A percentile compares a stretch with the other conserved stretches of the same genome.
These are phyloP conservation scores for Muschampia plurimacula DNA, from an alignment of 2,888 invertebrate species.

Conservation along the genomic window DNA sequence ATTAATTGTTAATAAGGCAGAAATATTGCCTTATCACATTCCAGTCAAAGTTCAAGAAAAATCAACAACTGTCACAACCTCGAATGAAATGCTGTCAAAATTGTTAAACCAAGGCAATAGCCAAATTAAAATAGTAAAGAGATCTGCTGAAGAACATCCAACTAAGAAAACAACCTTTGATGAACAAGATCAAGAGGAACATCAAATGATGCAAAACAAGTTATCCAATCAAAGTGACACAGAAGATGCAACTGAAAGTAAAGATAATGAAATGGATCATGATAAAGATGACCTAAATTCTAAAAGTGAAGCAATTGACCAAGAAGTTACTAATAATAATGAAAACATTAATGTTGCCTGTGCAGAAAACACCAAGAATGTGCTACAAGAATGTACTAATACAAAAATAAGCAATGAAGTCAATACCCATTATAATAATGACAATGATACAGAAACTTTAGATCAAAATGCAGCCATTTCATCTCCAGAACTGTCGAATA, in stretches of 20 bases:
- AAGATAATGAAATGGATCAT: conserved; percentile 23
- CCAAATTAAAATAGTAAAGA: conserved; percentile 74
- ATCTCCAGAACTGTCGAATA: not conserved
- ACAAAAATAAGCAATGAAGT: conserved; percentile 4
- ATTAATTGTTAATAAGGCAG: conserved; percentile 39
- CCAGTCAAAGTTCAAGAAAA: conserved; percentile 38
- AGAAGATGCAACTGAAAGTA: conserved; percentile 25
- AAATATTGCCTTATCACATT: conserved; percentile 18
- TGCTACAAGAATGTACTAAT: not conserved
- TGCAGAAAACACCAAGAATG: conserved; percentile 7
- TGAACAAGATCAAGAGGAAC: conserved; percentile 32
- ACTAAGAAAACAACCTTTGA: conserved; percentile 41
- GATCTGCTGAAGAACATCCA: conserved; percentile 47
- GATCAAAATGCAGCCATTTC: not conserved
- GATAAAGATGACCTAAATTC: not conserved
- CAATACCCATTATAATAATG: not conserved
- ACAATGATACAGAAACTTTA: not conserved
- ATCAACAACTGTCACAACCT: conserved; percentile 52
- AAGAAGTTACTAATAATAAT: conserved; percentile 31
- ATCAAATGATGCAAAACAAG: not conserved
- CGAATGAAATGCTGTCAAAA: conserved; percentile 71
- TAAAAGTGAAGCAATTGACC: conserved; percentile 32
- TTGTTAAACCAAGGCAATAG: conserved; percentile 72
- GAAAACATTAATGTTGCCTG: conserved; percentile 30
- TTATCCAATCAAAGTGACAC: conserved; percentile 6